Conservation (phyloP, 2,113 vertebrate species). For the Setophaga kirtlandii region DNA sequence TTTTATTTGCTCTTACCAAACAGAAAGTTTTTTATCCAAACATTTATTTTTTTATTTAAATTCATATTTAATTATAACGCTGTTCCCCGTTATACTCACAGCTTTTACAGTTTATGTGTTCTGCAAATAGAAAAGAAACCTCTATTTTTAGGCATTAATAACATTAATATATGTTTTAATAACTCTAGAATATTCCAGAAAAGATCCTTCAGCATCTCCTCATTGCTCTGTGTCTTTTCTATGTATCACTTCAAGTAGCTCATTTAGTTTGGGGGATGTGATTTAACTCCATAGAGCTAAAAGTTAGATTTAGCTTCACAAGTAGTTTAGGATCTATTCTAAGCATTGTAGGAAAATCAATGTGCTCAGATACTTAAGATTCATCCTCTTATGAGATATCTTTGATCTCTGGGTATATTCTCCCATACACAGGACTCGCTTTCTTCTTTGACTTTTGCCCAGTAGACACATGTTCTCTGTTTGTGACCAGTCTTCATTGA, state of each 20-base stretch:
- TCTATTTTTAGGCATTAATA: background rate
- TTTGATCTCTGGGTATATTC: background rate
- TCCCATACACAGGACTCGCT: fast-evolving
- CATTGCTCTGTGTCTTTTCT: background rate
- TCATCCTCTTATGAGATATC: background rate
- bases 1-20: background rate
- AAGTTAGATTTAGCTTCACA: background rate
- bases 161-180: background rate
- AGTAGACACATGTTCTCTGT: background rate
- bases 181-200: background rate
- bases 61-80: background rate
- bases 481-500: background rate
- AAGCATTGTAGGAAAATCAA: background rate
- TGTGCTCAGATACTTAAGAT: background rate
- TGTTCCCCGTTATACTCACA: background rate
- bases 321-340: background rate
- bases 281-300: background rate
- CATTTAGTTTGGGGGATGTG: background rate
- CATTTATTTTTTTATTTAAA: background rate
- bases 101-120: background rate
- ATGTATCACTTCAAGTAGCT: background rate
- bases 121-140: background rate
- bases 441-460: background rate
- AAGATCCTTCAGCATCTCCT: background rate
- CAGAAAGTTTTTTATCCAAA: fast-evolving